These are phyloP conservation scores for Caenorhabditis sp. DNA, from an alignment of 2,888 invertebrate species.

Conservation along the genomic window DNA sequence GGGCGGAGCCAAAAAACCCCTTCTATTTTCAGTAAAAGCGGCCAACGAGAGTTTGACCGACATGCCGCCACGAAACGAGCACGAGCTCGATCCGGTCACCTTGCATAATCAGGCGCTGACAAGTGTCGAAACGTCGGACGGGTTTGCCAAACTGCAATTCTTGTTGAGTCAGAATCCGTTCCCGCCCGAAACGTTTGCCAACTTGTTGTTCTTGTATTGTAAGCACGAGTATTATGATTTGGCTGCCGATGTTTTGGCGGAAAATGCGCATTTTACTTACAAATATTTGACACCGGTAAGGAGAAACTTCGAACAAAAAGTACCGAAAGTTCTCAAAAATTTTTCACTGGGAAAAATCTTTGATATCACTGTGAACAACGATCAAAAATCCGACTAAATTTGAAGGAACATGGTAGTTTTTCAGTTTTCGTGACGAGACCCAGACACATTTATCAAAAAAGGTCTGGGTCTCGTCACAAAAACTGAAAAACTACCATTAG, in stretches of 20 bases:
- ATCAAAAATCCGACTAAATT: too few relatives aligned
- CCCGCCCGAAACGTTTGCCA: conserved; percentile 96
- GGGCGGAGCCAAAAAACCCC: not conserved
- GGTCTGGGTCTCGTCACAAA: too few relatives aligned
- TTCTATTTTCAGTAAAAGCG: conserved; percentile 54
- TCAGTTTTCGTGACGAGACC: too few relatives aligned
- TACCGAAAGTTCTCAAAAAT: too few relatives aligned
- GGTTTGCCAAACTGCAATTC: conserved; percentile 92
- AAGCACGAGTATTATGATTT: conserved; percentile 96
- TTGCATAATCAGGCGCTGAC: conserved; percentile 80
- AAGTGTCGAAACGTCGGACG: conserved; percentile 81
- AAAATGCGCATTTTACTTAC: conserved; percentile 93
- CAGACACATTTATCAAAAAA: too few relatives aligned
- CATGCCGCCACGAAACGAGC: conserved; percentile 83
- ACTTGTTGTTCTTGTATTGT: conserved; percentile 90
- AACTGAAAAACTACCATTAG: too few relatives aligned
- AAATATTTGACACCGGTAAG: conserved; percentile 74
- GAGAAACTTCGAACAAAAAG: too few relatives aligned
- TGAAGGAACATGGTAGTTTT: too few relatives aligned
- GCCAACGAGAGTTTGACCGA: conserved; percentile 74
- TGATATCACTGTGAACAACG: too few relatives aligned
- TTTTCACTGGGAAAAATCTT: not conserved
- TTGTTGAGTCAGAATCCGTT: conserved; percentile 93
- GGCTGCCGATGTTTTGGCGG: conserved; percentile 95
- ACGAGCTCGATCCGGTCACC: conserved; percentile 95